These are phyloP conservation scores for Teleogryllus oceanicus DNA, from an alignment of 2,888 invertebrate genomes.

Conservation along the genomic window DNA sequence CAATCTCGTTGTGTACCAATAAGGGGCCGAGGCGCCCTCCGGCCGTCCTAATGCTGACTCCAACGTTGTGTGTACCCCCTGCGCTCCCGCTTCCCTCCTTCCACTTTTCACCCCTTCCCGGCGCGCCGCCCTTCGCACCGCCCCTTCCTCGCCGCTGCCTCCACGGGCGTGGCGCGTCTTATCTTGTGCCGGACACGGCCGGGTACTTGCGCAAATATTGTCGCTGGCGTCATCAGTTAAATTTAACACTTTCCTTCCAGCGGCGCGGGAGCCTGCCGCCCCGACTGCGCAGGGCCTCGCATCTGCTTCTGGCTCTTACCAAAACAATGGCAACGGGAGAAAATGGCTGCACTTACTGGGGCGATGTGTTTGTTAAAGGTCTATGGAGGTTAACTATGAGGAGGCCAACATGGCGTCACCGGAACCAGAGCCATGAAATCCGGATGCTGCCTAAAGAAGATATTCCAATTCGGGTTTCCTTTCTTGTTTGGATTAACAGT, in stretches of 20 bases:
- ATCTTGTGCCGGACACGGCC: constrained; percentile 18
- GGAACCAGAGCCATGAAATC: not conserved
- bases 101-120: not conserved
- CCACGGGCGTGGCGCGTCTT: not conserved
- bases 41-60: constrained; percentile 18
- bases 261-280: not conserved
- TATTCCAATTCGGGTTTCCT: not conserved
- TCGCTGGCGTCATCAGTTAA: constrained; percentile 18
- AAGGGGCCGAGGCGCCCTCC: not conserved
- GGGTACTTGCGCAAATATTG: constrained; percentile 1
- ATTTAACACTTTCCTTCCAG: constrained; percentile 18
- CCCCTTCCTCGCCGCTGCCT: not conserved
- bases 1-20: not conserved
- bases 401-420: not conserved
- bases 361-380: not conserved
- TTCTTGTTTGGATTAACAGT: too few species aligned
- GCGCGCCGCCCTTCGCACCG: not conserved
- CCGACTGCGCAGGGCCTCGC: too few species aligned
- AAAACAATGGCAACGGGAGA: constrained; percentile 1
- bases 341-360: not conserved
- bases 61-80: not conserved
- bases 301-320: not conserved
- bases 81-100: not conserved
- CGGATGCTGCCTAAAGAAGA: not conserved
- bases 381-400: not conserved